These are phyloP conservation scores for Urechis unicinctus DNA, from an alignment of 2,888 invertebrate species.

Conservation along the genomic window DNA sequence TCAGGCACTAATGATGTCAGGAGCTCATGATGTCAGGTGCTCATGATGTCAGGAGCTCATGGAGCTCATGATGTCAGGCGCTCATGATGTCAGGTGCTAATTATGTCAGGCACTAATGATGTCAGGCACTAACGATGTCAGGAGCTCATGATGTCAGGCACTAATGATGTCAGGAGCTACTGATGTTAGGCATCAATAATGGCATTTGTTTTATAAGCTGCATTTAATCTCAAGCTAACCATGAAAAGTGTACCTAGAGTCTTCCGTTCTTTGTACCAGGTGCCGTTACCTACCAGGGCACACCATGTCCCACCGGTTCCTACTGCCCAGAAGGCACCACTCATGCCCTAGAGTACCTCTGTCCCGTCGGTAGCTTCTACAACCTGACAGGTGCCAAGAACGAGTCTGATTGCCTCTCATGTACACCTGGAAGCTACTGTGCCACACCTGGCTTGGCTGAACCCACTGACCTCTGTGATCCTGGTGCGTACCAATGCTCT, in stretches of 20 bases:
- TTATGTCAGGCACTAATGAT: no score
- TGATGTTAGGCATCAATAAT: not conserved
- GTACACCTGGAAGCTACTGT: conserved; percentile 35
- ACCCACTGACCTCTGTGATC: conserved; percentile 34
- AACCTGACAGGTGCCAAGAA: conserved; percentile 32
- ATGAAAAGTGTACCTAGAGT: no score
- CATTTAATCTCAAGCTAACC: not conserved
- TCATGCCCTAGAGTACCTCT: conserved; percentile 31
- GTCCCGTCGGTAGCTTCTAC: conserved; percentile 37
- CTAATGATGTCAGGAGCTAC: no score
- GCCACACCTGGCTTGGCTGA: conserved; percentile 22
- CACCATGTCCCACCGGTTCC: conserved; percentile 38
- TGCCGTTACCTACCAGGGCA: conserved; percentile 28
- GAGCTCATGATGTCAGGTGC: not conserved
- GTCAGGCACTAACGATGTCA: not conserved
- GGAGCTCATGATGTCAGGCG: no score
- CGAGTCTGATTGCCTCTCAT: conserved; percentile 32
- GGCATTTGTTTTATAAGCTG: not conserved
- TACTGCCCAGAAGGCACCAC: conserved; percentile 40
- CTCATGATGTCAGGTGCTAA: not conserved
- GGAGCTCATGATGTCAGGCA: not conserved
- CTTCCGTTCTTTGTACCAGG: conserved; percentile 22
- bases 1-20: not conserved
- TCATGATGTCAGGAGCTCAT: no score
- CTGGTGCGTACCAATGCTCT: conserved; percentile 32